Percentiles rank a stretch among this genome's conserved stretches.
phyloP scores from a whole-genome alignment of 2,888 invertebrate species.

The Idaea straminata region DNA sequence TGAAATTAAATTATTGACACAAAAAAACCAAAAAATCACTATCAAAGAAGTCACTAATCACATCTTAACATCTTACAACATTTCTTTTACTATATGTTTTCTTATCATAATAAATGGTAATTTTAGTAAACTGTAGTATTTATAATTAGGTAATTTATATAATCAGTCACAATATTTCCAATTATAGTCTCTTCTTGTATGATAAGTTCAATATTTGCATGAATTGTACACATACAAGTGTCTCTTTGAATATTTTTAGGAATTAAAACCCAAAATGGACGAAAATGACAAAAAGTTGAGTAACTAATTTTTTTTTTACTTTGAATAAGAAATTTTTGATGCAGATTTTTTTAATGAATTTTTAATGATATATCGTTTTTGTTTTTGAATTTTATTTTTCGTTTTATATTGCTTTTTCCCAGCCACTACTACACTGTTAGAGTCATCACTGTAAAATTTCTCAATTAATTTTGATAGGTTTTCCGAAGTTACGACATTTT shows the following conservation, averaged over 20 bases:
- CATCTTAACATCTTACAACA: too few relatives aligned
- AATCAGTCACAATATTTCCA: too few relatives aligned
- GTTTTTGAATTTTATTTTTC: slow-evolving; percentile 13
- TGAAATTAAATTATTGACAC: too few relatives aligned
- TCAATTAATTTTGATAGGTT: not conserved
- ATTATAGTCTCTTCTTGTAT: too few relatives aligned
- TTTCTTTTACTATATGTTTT: too few relatives aligned
- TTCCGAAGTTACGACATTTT: not conserved
- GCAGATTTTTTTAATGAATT: slow-evolving; percentile 16
- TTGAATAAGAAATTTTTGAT: slow-evolving; percentile 13
- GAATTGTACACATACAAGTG: slow-evolving; percentile 21
- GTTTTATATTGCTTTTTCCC: too few relatives aligned
- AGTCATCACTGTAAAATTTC: slow-evolving; percentile 2
- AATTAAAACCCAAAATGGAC: slow-evolving; percentile 23
- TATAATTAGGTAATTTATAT: too few relatives aligned
- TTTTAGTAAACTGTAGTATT: too few relatives aligned
- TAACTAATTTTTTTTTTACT: slow-evolving; percentile 15
- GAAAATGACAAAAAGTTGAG: slow-evolving; percentile 20
- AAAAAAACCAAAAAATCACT: too few relatives aligned
- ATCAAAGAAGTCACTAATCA: too few relatives aligned
- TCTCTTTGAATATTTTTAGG: slow-evolving; percentile 20
- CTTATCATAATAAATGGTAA: too few relatives aligned
- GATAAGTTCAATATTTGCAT: slow-evolving; percentile 18
- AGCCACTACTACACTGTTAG: slow-evolving; percentile 4
- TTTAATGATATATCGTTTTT: slow-evolving; percentile 18